These are phyloP conservation scores for Montipora cactus DNA, from an alignment of 64 coral and sea anemone species.

Conservation along the genomic window DNA sequence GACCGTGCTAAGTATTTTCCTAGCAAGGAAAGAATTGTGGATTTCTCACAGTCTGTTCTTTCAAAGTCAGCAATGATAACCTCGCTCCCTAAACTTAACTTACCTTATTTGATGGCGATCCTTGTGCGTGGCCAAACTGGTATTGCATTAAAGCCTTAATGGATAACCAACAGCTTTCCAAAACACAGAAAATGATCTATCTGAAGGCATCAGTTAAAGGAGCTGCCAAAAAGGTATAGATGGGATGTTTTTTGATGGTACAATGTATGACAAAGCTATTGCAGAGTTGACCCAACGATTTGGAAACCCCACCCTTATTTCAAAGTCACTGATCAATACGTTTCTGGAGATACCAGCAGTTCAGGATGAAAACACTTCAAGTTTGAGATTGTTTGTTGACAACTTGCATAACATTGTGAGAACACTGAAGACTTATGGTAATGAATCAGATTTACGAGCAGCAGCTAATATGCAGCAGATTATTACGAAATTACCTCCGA, in stretches of 20 bases:
- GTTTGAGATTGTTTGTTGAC: conserved; percentile 23
- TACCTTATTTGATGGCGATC: neutral
- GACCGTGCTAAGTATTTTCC: too few species aligned
- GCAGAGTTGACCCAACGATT: conserved; percentile 7
- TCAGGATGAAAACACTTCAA: neutral
- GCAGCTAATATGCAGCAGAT: conserved; percentile 14
- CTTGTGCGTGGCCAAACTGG: conserved; percentile 11
- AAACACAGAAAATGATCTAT: too few species aligned
- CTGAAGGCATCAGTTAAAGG: neutral
- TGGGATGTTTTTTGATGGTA: conserved; percentile 28
- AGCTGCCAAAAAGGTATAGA: conserved; percentile 23
- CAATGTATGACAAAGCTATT: conserved; percentile 13
- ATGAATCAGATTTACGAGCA: conserved; percentile 21
- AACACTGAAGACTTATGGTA: conserved; percentile 20
- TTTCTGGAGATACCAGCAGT: conserved; percentile 17
- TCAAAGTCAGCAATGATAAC: too few species aligned
- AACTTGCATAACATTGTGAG: conserved; percentile 31
- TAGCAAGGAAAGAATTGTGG: too few species aligned
- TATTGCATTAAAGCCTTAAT: conserved; percentile 22
- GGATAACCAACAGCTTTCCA: neutral
- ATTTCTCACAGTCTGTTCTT: too few species aligned
- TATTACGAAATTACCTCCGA: neutral
- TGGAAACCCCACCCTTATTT: conserved; percentile 25
- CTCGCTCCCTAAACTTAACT: too few species aligned
- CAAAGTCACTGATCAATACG: conserved; percentile 18